Base-by-base conservation (phyloP, 2,797 vertebrate species). In the Prionace glauca region DNA sequence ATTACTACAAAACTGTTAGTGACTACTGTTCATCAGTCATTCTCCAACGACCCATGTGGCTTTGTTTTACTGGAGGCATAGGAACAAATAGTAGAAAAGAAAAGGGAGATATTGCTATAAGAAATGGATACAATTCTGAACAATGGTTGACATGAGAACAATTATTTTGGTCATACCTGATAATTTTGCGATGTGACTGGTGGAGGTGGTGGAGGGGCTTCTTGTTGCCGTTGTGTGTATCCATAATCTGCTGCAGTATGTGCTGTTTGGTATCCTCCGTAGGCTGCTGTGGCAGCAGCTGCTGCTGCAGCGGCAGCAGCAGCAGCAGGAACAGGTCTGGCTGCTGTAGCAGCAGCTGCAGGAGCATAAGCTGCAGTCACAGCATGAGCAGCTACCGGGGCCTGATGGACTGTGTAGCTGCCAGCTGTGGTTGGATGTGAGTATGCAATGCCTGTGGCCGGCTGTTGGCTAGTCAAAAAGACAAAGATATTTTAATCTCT, bases 331-430 rank as follows among this genome's bases (percentile, higher is more conserved):
- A 99, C 99, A 1, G 99, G 99, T 96, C 99, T 97, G 95, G 99
- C 99, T 95, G 99, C 98, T 0, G 99, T 99, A 87, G 99, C 98
- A 0, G 98, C 99, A 36, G 98, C 99, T 18, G 99, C 98, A 12
- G 99, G 99, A 94, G 99, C 98, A 0, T 99, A 99, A 95, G 99
- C 99, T 3, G 99, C 99, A 8, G 99, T 99, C 96, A 99, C 99
- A 0, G 98, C 99, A 97, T 99, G 99, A 0, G 99, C 99, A 0
- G 99, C 99, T 95, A 99, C 99, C 0, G 99, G 99, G 0, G 99
- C 99, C 96, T 99, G 99, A 96, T 99, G 99, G 62, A 99, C 99
- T 0, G 99, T 99, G 97, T 99, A 99, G 97, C 99, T 99, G 97
- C 99, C 99, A 97, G 99, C 99, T 84, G 99, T 99, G 96, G 99